Evolutionary conservation across 2,797 vertebrate species (phyloP).

Genomic region (Acanthurus tractus): DNA sequence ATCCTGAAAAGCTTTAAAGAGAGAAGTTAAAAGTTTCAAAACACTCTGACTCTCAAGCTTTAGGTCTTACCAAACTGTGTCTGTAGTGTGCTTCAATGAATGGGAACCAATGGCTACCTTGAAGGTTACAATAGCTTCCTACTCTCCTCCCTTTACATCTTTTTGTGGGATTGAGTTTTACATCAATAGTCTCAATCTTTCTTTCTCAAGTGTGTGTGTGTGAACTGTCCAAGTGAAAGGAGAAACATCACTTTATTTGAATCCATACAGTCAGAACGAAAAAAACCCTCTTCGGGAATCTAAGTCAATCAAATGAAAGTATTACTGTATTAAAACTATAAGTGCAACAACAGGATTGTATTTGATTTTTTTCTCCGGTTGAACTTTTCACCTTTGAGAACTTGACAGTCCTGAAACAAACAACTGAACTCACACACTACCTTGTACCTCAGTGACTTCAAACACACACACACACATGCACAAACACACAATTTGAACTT

Average conservation of each 20-base stretch:
- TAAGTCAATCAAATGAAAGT: constrained; percentile 2
- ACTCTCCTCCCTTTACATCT: constrained; percentile 8
- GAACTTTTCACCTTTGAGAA: constrained; percentile 26
- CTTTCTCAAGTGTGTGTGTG: constrained; percentile 19
- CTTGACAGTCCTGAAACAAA: constrained; percentile 14
- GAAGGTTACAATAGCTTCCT: constrained; percentile 14
- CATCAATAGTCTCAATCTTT: constrained; percentile 27
- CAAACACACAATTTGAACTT: constrained; percentile 47
- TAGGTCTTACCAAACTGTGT: not conserved
- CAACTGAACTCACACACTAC: constrained; percentile 1
- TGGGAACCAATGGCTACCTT: constrained; percentile 8
- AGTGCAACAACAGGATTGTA: constrained; percentile 9
- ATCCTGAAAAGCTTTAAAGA: not conserved
- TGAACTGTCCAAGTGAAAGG: constrained; percentile 8
- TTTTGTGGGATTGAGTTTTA: not conserved
- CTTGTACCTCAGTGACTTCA: constrained; percentile 39
- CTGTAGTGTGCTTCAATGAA: not conserved
- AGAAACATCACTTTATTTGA: constrained; percentile 18
- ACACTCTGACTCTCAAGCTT: not conserved
- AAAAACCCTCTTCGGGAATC: not conserved
- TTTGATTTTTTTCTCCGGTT: constrained; percentile 41
- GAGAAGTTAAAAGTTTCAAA: not conserved
- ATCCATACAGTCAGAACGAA: not conserved
- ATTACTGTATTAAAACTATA: not conserved
- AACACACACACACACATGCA: constrained; percentile 13